Conservation (phyloP, 2,797 vertebrate genomes). For the Sebastes aleutianus region DNA sequence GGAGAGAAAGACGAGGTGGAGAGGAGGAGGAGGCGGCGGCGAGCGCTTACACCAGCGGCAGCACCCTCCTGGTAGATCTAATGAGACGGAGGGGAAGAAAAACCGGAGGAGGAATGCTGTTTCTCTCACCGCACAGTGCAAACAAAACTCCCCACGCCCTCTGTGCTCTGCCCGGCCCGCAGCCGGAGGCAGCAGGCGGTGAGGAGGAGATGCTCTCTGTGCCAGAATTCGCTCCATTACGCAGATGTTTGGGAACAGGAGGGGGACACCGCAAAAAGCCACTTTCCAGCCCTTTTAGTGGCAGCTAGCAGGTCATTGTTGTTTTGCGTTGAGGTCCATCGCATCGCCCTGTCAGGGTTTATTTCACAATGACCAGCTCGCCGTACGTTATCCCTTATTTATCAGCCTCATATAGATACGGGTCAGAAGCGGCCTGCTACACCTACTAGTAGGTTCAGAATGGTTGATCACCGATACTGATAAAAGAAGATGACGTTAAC, state of each 20-base stretch:
- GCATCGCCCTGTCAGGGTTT: too few species aligned
- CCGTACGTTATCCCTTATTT: too few species aligned
- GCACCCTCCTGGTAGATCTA: conserved; percentile 52
- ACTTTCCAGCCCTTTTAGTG: conserved; percentile 27
- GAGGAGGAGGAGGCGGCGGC: conserved; percentile 7
- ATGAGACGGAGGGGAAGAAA: conserved; percentile 58
- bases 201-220: conserved; percentile 24
- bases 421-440: too few species aligned
- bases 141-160: conserved; percentile 32
- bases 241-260: conserved; percentile 45
- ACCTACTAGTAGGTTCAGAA: too few species aligned
- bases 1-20: conserved; percentile 39
- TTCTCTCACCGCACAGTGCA: conserved; percentile 25
- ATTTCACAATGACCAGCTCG: too few species aligned
- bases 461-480: too few species aligned
- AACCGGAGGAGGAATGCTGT: conserved; percentile 44
- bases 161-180: conserved; percentile 9
- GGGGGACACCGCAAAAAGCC: conserved; percentile 32
- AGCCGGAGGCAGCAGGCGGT: conserved; percentile 30
- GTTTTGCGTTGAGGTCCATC: too few species aligned
- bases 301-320: too few species aligned
- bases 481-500: too few species aligned
- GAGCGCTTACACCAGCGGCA: conserved; percentile 11
- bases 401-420: too few species aligned
- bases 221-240: conserved; percentile 43